Evolutionary conservation across 2,888 invertebrate genomes (phyloP).

Genomic region (Melieria omissa): DNA sequence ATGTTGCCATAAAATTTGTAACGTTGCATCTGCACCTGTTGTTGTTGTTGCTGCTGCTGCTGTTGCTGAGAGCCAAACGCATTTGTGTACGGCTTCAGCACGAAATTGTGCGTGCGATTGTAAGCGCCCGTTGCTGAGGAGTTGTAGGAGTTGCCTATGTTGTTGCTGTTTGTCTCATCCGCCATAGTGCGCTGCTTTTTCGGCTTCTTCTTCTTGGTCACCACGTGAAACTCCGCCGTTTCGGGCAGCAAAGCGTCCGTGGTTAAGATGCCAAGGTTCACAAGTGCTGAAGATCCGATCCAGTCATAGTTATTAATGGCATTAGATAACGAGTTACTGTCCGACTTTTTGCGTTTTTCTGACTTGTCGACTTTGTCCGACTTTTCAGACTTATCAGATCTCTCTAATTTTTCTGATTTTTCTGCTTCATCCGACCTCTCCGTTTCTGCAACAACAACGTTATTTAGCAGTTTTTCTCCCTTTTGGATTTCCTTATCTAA

Average conservation of each 20-base stretch:
- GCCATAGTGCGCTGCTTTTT: slow-evolving; percentile 70
- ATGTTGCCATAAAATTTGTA: background rate
- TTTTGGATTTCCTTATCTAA: slow-evolving; percentile 28
- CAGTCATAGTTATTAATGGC: slow-evolving; percentile 9
- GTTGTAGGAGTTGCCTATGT: slow-evolving; percentile 20
- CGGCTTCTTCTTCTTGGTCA: slow-evolving; percentile 83
- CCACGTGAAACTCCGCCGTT: slow-evolving; percentile 82
- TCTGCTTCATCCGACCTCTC: slow-evolving; percentile 34
- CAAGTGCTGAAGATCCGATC: slow-evolving; percentile 5
- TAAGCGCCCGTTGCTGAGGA: background rate
- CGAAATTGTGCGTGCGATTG: slow-evolving; percentile 19
- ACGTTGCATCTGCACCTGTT: slow-evolving; percentile 5
- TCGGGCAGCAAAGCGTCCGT: slow-evolving; percentile 66
- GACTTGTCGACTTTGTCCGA: slow-evolving; percentile 30
- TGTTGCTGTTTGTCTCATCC: slow-evolving; percentile 49
- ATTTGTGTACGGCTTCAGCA: background rate
- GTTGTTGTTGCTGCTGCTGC: slow-evolving; percentile 31
- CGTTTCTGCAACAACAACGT: slow-evolving; percentile 19
- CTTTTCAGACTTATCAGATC: slow-evolving; percentile 45
- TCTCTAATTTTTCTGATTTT: slow-evolving; percentile 28
- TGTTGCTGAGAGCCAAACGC: slow-evolving; percentile 1
- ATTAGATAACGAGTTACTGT: slow-evolving; percentile 35
- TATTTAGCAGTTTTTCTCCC: slow-evolving; percentile 39
- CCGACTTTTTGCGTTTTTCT: slow-evolving; percentile 48
- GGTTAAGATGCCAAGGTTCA: slow-evolving; percentile 47